Conservation (phyloP, 2,888 invertebrate species). For the Nudaria mundana region DNA sequence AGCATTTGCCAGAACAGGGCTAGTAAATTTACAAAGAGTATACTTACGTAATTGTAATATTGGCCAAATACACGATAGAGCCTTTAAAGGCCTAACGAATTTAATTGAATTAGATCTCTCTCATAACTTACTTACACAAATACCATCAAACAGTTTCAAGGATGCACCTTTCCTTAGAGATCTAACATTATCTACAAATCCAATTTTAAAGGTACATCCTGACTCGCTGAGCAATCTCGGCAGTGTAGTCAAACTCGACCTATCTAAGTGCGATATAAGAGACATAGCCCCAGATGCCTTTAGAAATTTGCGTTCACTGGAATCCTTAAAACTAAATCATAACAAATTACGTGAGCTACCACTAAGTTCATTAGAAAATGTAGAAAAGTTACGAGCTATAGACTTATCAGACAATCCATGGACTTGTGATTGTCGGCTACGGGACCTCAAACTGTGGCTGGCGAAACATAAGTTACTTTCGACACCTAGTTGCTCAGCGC, state of each 20-base stretch:
- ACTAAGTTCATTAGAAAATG: conserved; percentile 86
- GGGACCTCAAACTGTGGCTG: conserved; percentile 91
- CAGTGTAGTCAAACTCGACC: conserved; percentile 90
- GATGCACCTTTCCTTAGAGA: conserved; percentile 91
- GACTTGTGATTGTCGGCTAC: conserved; percentile 92
- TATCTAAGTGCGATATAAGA: conserved; percentile 91
- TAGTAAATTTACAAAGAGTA: conserved; percentile 93
- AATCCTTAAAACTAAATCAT: conserved; percentile 89
- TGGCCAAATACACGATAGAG: conserved; percentile 91
- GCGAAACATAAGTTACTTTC: conserved; percentile 88
- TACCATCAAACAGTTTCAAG: conserved; percentile 90
- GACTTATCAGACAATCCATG: conserved; percentile 94
- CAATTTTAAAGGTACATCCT: conserved; percentile 88
- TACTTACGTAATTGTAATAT: conserved; percentile 92
- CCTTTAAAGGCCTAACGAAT: conserved; percentile 93
- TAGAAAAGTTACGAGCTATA: conserved; percentile 88
- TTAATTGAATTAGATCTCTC: conserved; percentile 94
- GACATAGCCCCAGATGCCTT: conserved; percentile 87
- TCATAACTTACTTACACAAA: conserved; percentile 88
- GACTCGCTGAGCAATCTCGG: conserved; percentile 88
- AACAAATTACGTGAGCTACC: conserved; percentile 89
- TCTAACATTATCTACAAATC: conserved; percentile 89
- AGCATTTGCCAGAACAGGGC: conserved; percentile 89
- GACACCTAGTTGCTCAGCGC: conserved; percentile 88
- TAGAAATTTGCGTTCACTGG: conserved; percentile 87